A percentile compares a stretch with the other conserved stretches of the same genome.
Evolutionary conservation across 2,797 vertebrate genomes (phyloP).

Genomic region (Phaenicophaeus curvirostris): DNA sequence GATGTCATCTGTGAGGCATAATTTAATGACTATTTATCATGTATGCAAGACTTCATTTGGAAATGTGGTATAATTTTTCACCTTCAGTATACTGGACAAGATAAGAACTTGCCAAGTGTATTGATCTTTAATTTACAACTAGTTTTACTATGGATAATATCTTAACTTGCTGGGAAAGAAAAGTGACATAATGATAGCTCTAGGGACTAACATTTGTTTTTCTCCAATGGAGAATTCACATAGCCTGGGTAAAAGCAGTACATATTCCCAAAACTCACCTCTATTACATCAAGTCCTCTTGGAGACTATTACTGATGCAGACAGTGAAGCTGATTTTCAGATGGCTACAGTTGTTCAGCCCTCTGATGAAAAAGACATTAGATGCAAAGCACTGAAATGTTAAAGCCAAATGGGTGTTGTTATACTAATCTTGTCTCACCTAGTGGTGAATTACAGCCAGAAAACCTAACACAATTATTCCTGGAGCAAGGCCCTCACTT

Average conservation of each 20-base stretch:
- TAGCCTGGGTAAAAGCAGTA: not conserved
- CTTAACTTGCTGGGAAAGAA: slow-evolving; percentile 24
- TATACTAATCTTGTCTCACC: not conserved
- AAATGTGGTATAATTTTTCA: slow-evolving; percentile 45
- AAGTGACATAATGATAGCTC: not conserved
- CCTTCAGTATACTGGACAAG: slow-evolving; percentile 17
- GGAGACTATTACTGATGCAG: not conserved
- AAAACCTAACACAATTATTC: not conserved
- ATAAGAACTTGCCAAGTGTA: slow-evolving; percentile 30
- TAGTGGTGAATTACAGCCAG: not conserved
- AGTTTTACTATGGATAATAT: not conserved
- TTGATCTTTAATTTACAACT: slow-evolving; percentile 46
- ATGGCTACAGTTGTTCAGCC: not conserved
- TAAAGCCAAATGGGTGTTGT: not conserved
- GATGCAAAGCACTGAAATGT: not conserved
- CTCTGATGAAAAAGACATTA: not conserved
- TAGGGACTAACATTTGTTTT: not conserved
- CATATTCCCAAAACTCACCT: not conserved
- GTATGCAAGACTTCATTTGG: not conserved
- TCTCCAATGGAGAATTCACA: not conserved
- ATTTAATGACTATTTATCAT: slow-evolving; percentile 40
- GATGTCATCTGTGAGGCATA: slow-evolving; percentile 25
- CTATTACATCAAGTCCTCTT: not conserved
- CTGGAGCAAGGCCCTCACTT: not conserved
- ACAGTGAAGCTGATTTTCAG: not conserved